Evolutionary conservation across 2,888 invertebrate genomes (phyloP).

Genomic region (Meiosimyza decipiens): DNA sequence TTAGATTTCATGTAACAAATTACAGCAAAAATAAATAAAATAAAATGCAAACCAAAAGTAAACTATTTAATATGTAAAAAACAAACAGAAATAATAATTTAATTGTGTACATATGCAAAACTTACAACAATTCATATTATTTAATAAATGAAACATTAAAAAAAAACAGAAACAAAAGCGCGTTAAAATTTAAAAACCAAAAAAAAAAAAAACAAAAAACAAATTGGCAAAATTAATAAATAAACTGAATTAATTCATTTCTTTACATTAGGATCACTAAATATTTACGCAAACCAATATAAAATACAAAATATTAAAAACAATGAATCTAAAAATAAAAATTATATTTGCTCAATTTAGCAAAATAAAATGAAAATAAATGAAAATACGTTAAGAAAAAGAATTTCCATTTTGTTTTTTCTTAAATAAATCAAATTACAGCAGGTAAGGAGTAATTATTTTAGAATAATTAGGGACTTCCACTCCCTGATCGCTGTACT

Average conservation of each 20-base stretch:
- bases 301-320: conserved; percentile 52
- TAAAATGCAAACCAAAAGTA: conserved; percentile 28
- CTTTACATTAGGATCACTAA: conserved; percentile 57
- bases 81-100: conserved; percentile 28
- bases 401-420: conserved; percentile 21
- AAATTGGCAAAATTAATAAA: conserved; percentile 27
- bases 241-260: conserved; percentile 48
- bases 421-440: no score
- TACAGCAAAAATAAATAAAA: conserved; percentile 42
- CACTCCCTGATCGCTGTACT: no score
- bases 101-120: conserved; percentile 29
- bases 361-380: conserved; percentile 58
- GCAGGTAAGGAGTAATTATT: no score
- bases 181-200: conserved; percentile 28
- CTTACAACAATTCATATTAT: conserved; percentile 23
- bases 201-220: neutral
- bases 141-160: conserved; percentile 21
- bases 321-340: conserved; percentile 32
- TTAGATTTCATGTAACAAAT: conserved; percentile 43
- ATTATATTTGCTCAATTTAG: conserved; percentile 66
- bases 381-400: conserved; percentile 64
- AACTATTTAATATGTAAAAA: conserved; percentile 19
- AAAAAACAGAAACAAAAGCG: conserved; percentile 14
- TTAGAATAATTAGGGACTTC: no score
- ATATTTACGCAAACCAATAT: conserved; percentile 40